A percentile compares a stretch with the other conserved stretches of the same genome.
Conservation (phyloP, 2,113 vertebrate genomes). For the Arvicanthis niloticus region DNA sequence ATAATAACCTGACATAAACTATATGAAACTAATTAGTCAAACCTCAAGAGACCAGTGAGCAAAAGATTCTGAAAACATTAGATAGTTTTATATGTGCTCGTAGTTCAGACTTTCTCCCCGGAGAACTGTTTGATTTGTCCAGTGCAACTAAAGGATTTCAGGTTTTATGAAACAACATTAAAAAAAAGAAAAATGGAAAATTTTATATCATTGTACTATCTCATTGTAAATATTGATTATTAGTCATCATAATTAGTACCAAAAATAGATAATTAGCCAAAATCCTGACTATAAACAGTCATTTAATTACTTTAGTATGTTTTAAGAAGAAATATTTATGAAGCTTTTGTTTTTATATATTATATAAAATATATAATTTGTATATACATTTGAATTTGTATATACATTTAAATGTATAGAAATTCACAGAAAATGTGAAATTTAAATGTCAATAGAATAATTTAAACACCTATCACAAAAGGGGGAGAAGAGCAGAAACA, state of each 20-base stretch:
- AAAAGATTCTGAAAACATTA: slow-evolving; percentile 35
- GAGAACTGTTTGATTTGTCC: slow-evolving; percentile 42
- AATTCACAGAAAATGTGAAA: not conserved
- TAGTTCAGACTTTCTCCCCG: slow-evolving; percentile 30
- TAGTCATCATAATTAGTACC: not conserved
- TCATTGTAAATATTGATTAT: not conserved
- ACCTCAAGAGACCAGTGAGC: slow-evolving; percentile 16
- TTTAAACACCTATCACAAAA: not conserved
- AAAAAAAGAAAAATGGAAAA: not conserved
- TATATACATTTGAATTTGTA: not conserved
- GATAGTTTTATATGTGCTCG: not conserved
- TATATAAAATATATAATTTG: not conserved
- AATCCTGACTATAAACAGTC: not conserved
- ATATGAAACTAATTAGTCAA: not conserved
- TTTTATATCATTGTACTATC: not conserved
- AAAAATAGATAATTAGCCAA: not conserved
- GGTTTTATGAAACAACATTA: not conserved
- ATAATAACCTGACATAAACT: slow-evolving; percentile 18
- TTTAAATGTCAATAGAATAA: not conserved
- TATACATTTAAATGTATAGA: not conserved
- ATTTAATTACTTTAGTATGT: not conserved
- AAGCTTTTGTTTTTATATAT: not conserved
- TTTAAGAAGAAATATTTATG: not conserved
- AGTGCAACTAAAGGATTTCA: slow-evolving; percentile 12
- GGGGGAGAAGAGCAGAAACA: not conserved